These are phyloP conservation scores for Saccostrea echinata DNA, from an alignment of 1,140 invertebrate species.

Conservation along the genomic window DNA sequence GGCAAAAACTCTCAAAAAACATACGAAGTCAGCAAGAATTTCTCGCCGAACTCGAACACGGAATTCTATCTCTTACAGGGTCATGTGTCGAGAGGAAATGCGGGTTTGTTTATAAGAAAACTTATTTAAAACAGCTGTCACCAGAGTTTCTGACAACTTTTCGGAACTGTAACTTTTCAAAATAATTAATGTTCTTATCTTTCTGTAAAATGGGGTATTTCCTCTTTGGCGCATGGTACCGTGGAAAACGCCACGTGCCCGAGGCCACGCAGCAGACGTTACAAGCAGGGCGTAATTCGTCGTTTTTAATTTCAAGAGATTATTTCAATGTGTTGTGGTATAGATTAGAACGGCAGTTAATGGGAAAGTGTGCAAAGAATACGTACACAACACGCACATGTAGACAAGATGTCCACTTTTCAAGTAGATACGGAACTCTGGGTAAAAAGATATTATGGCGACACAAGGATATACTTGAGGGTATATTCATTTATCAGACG, in stretches of 20 bases:
- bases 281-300: not conserved
- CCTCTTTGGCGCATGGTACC: constrained; percentile 44
- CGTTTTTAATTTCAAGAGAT: constrained; percentile 37
- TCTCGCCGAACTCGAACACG: constrained; percentile 32
- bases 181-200: constrained; percentile 55
- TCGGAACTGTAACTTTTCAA: constrained; percentile 54
- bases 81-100: constrained; percentile 54
- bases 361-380: not conserved
- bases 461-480: not conserved
- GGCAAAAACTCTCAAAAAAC: constrained; percentile 8
- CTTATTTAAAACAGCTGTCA: constrained; percentile 60
- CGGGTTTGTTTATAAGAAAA: constrained; percentile 44
- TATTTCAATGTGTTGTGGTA: constrained; percentile 36
- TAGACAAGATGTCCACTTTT: constrained; percentile 19
- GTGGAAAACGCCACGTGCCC: constrained; percentile 9
- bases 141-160: constrained; percentile 52
- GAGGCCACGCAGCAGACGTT: not conserved
- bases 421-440: constrained; percentile 22
- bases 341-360: not conserved
- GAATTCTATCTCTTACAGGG: constrained; percentile 36
- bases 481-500: not conserved
- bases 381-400: constrained; percentile 17
- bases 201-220: constrained; percentile 45
- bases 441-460: constrained; percentile 33
- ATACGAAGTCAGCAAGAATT: constrained; percentile 10